Evolutionary conservation across 1,140 invertebrate genomes (phyloP).

Genomic region (Drosophila aff.): DNA sequence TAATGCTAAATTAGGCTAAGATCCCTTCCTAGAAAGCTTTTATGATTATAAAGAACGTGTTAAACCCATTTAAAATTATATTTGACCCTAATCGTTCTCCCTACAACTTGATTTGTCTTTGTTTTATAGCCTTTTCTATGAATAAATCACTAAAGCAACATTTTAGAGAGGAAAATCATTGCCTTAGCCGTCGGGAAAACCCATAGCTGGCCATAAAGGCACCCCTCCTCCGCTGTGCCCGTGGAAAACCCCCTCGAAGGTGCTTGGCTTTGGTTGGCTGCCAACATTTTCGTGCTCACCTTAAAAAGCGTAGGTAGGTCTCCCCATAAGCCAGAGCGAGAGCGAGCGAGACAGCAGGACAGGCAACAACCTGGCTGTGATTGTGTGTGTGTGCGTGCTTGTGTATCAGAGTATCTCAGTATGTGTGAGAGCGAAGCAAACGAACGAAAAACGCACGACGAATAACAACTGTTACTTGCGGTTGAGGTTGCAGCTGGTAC

Average conservation of each 20-base stretch:
- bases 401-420: constrained; percentile 2
- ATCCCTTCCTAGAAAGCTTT: not conserved
- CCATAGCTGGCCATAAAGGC: constrained; percentile 11
- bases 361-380: constrained; percentile 75
- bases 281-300: constrained; percentile 82
- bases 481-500: constrained; percentile 52
- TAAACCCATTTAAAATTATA: not conserved
- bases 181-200: constrained; percentile 54
- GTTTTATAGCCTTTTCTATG: constrained; percentile 12
- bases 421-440: constrained; percentile 66
- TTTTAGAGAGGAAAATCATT: constrained; percentile 4
- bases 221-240: constrained; percentile 9
- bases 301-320: constrained; percentile 67
- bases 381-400: constrained; percentile 25
- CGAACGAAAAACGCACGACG: constrained; percentile 79
- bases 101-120: not conserved
- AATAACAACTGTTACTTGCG: constrained; percentile 81
- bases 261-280: constrained; percentile 84
- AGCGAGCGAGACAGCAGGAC: constrained; percentile 65
- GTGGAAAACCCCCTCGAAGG: constrained; percentile 56
- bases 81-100: not conserved
- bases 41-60: no score
- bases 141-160: constrained; percentile 50
- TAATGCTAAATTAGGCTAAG: no score
- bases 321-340: constrained; percentile 38